These are phyloP conservation scores for Drosophila bocki DNA, from an alignment of 1,140 invertebrate species.

Conservation along the genomic window DNA sequence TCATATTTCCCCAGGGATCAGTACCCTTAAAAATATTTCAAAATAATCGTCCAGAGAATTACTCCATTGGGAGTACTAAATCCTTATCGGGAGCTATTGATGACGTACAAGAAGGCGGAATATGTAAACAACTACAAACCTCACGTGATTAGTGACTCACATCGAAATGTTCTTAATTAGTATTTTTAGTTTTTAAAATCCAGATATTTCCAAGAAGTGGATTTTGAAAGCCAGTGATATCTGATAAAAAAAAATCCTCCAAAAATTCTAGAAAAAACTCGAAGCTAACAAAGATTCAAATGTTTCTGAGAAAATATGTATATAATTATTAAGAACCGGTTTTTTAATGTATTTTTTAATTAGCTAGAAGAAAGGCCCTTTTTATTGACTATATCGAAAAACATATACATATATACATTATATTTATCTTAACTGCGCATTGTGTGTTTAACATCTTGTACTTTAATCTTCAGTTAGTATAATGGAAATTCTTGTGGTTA, in stretches of 20 bases:
- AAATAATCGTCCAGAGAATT: neutral
- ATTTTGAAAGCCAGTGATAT: neutral
- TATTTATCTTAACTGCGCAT: neutral
- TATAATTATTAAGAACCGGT: neutral
- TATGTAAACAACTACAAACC: neutral
- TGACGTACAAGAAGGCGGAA: neutral
- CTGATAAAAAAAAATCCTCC: neutral
- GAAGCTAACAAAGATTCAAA: neutral
- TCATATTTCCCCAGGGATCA: neutral
- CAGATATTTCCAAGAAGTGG: neutral
- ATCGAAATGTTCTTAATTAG: neutral
- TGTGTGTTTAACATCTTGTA: neutral
- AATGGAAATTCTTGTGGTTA: neutral
- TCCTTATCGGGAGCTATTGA: neutral
- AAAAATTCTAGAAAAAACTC: neutral
- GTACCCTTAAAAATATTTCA: too few relatives aligned
- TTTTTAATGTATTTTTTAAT: neutral
- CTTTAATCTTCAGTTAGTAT: neutral
- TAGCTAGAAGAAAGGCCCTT: neutral
- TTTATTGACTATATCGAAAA: neutral
- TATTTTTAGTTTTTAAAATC: neutral
- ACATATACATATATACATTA: neutral
- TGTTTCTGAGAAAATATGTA: neutral
- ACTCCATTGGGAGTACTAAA: slow-evolving; percentile 1
- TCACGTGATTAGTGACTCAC: neutral